Evolutionary conservation across 2,113 vertebrate species (phyloP), one percentile per base, ranked within the genome.

Genomic region (Carassius gibelio): DNA sequence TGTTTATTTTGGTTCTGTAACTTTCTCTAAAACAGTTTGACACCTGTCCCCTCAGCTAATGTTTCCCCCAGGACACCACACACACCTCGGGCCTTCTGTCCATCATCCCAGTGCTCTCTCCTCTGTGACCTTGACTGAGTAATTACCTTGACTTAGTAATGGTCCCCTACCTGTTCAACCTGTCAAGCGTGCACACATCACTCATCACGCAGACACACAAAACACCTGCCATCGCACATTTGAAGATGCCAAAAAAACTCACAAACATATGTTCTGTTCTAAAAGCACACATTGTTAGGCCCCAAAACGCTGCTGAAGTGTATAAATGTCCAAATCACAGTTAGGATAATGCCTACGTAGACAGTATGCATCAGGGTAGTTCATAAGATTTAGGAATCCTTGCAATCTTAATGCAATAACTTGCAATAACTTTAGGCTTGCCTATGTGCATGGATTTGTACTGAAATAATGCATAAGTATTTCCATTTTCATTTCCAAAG

Each of bases 51-150:
- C 21, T 55, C 1, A 13, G n/a, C 55, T 55, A 21, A 30, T 59
- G 68, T 52, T 48, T 64, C 75, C 75, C 61, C 48, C 81, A 80
- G 59, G 66, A 61, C 36, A 64, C 17, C 55, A 10, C 9, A 10
- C 21, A 61, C 77, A 62, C 64, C 82, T 69, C 21, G 9, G 36
- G 15, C 50, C 50, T 59, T 17, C 75, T 50, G 42, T 66, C 13
- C 61, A 69, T 45, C 38, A 75, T 78, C 15, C 66, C 59, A 42
- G 36, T 4, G 2, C 36, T 75, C 36, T 26, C 52, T 48, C 38
- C 38, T 23, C 59, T 83, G 15, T 85, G 57, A 72, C 87, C 84
- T 86, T 88, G 80, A 57, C 42, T 75, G 84, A 50, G 64, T 85
- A 85, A 88, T 88, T 80, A 85, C 77, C 59, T 79, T 75, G 55